Conservation (phyloP, 1,140 invertebrate genomes). For the Habropoda laboriosa region DNA sequence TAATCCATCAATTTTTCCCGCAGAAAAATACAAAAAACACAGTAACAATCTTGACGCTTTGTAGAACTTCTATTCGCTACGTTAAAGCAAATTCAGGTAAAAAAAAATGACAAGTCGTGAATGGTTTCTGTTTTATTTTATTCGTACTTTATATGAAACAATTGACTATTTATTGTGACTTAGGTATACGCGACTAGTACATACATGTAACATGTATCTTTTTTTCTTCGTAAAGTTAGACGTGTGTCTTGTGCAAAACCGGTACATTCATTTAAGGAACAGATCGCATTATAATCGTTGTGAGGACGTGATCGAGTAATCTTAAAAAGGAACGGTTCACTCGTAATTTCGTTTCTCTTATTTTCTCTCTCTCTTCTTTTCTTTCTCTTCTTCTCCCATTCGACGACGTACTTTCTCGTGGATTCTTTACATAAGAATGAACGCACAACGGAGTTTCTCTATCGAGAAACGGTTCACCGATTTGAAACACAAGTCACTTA, state of each 20-base stretch:
- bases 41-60: no score
- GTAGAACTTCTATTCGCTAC: no score
- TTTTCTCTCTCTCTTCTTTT: no score
- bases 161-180: slow-evolving; percentile 80
- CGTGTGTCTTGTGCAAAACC: slow-evolving; percentile 66
- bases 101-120: not conserved
- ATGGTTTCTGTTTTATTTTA: slow-evolving; percentile 67
- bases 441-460: not conserved
- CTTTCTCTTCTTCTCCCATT: not conserved
- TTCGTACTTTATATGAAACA: slow-evolving; percentile 78
- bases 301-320: slow-evolving; percentile 16
- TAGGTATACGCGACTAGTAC: slow-evolving; percentile 78
- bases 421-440: not conserved
- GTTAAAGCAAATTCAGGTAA: not conserved
- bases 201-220: slow-evolving; percentile 78
- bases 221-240: slow-evolving; percentile 58
- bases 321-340: slow-evolving; percentile 13
- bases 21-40: no score
- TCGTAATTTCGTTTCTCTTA: not conserved
- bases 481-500: slow-evolving; percentile 60
- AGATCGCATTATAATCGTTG: slow-evolving; percentile 38
- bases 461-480: slow-evolving; percentile 24
- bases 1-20: not conserved
- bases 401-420: not conserved
- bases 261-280: slow-evolving; percentile 54